Percentiles rank a stretch among this genome's conserved stretches.
phyloP scores from a whole-genome alignment of 64 coral and sea anemone genomes.

The Stylophora pistillata region DNA sequence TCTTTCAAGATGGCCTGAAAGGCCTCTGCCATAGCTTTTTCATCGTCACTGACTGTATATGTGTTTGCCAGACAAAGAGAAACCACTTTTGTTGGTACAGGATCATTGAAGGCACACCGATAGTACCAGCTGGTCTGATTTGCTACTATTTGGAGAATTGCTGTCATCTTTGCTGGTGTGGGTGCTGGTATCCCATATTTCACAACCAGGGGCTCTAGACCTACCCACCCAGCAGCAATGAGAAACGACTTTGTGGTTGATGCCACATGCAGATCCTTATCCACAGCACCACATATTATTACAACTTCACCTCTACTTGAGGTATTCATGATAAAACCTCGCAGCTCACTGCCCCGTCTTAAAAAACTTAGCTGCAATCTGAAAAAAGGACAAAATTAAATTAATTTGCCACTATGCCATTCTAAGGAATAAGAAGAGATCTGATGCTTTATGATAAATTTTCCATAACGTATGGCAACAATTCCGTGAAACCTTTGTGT shows the following conservation, averaged over 20 bases:
- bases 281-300: constrained; percentile 62
- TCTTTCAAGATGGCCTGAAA: constrained; percentile 32
- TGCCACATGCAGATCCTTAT: constrained; percentile 44
- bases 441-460: too few species aligned
- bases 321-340: not conserved
- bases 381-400: not conserved
- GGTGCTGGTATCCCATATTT: constrained; percentile 65
- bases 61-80: constrained; percentile 47
- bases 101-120: not conserved
- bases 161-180: constrained; percentile 31
- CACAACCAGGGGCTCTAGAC: not conserved
- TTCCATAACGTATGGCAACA: too few species aligned
- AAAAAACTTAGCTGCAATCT: not conserved
- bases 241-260: constrained; percentile 55
- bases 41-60: not conserved
- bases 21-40: constrained; percentile 26
- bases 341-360: not conserved
- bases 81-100: constrained; percentile 60
- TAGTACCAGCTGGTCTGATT: constrained; percentile 71
- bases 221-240: constrained; percentile 51
- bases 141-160: constrained; percentile 30
- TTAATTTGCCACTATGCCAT: not conserved
- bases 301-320: not conserved
- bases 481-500: too few species aligned
- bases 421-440: not conserved